Base-by-base conservation (phyloP, 2,113 vertebrate species). In the Typhlomys cinereus region DNA sequence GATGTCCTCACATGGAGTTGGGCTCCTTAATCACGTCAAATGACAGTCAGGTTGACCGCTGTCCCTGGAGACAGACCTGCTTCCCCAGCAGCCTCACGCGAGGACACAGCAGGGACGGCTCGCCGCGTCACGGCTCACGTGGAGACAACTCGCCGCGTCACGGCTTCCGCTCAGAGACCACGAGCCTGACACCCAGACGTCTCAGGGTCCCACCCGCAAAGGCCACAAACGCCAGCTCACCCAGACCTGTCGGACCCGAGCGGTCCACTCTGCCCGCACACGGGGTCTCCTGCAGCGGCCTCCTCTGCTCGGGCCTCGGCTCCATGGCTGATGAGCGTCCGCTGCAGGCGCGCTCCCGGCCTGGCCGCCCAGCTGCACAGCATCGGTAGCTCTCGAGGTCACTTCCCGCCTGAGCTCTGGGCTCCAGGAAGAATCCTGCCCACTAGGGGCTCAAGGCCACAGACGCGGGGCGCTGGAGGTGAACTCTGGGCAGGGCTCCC, bases 181-280 rank as follows among this genome's bases (percentile, higher is more conserved):
- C 57, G 23, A 71, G 23, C 21, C 5, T 8, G 23, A 3, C 18
- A 23, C 1, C 29, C 1, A 1, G 1, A 0, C 6, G 36, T 11
- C 23, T 44, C 7, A 15, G 31, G 18, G 29, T n/a, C 29, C 15
- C 34, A 27, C 41, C 0, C 31, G 21, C 15, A 4, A 29, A 39
- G 7, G 23, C 27, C 0, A 13, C 23, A 11, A 29, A 29, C 39
- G 18, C 54, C 34, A 13, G 15, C n/a, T 21, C n/a, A 21, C 83
- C 29, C 54, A 62, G 64, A 3, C 67, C 17, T 8, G 25, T 54
- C 7, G 25, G 81, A 52, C n/a, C 23, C 34, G 14, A 84, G 48
- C 8, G 11, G 39, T 8, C 31, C 52, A n/a, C 4, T 18, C 5
- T 15, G 29, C 15, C 1, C 0, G 23, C 34, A 52, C n/a, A 15